Conservation (phyloP, 2,888 invertebrate genomes). For the Operophtera brumata region DNA sequence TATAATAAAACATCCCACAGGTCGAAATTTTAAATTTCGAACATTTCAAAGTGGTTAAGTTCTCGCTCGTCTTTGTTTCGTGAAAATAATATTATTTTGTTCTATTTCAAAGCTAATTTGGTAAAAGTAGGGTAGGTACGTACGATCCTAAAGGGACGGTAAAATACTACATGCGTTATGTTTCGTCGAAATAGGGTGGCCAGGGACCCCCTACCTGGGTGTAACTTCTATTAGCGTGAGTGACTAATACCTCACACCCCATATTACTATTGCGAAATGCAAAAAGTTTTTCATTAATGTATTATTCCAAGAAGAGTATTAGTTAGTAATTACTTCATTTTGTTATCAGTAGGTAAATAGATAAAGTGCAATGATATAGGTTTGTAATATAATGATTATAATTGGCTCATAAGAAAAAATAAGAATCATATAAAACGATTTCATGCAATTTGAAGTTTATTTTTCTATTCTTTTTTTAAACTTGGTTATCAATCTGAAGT, state of each 20-base stretch:
- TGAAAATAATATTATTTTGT: slow-evolving; percentile 22
- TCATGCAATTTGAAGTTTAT: no score
- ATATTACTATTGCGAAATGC: neutral
- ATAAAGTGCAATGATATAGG: slow-evolving; percentile 3
- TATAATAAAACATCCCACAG: slow-evolving; percentile 33
- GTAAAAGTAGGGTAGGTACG: slow-evolving; percentile 45
- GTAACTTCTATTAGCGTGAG: slow-evolving; percentile 33
- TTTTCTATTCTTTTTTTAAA: no score
- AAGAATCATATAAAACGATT: no score
- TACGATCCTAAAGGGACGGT: slow-evolving; percentile 32
- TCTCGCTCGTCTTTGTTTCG: slow-evolving; percentile 17
- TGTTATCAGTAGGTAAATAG: slow-evolving; percentile 6
- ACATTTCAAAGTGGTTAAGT: slow-evolving; percentile 27
- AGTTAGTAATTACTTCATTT: neutral
- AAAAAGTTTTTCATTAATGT: slow-evolving; percentile 13
- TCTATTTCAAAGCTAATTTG: slow-evolving; percentile 36
- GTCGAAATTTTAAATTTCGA: slow-evolving; percentile 30
- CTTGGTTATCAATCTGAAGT: no score
- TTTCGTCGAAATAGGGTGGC: slow-evolving; percentile 58
- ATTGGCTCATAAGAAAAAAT: neutral
- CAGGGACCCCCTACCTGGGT: slow-evolving; percentile 47
- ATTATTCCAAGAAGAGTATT: slow-evolving; percentile 1
- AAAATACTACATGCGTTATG: slow-evolving; percentile 36
- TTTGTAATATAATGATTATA: neutral
- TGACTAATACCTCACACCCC: slow-evolving; percentile 40